phyloP scores from a whole-genome alignment of 1,140 invertebrate genomes.

The Pseudomyrmex concolor region DNA sequence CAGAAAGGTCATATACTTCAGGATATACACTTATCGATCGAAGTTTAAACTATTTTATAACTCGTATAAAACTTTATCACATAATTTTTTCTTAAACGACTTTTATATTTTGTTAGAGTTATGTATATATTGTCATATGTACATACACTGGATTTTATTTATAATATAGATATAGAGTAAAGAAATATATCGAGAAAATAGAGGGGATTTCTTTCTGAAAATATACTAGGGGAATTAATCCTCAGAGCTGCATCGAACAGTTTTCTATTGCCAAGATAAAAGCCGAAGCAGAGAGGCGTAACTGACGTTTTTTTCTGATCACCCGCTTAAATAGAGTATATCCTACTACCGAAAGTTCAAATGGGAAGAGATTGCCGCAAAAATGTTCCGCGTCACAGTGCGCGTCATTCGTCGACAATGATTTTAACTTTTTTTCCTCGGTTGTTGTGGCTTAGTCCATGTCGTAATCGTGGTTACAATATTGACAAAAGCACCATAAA shows the following conservation, averaged over 20 bases:
- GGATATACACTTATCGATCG: background rate
- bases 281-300: slow-evolving; percentile 16
- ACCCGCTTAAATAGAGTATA: slow-evolving; percentile 13
- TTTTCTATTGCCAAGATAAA: slow-evolving; percentile 37
- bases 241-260: slow-evolving; percentile 13
- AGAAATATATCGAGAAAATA: background rate
- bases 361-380: slow-evolving; percentile 28
- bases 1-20: too few species aligned
- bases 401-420: background rate
- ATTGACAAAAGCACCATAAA: background rate
- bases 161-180: background rate
- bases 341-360: slow-evolving; percentile 14
- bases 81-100: slow-evolving; percentile 23
- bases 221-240: slow-evolving; percentile 42
- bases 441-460: slow-evolving; percentile 3
- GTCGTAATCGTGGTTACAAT: slow-evolving; percentile 17
- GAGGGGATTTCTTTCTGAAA: slow-evolving; percentile 17
- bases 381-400: slow-evolving; percentile 20
- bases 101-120: background rate
- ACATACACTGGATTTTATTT: slow-evolving; percentile 12
- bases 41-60: background rate
- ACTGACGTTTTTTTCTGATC: slow-evolving; percentile 31
- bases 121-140: background rate
- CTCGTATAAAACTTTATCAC: background rate
- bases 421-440: slow-evolving; percentile 21